Evolutionary conservation across 2,888 invertebrate species (phyloP).

Genomic region (Toxonevra muliebris): DNA sequence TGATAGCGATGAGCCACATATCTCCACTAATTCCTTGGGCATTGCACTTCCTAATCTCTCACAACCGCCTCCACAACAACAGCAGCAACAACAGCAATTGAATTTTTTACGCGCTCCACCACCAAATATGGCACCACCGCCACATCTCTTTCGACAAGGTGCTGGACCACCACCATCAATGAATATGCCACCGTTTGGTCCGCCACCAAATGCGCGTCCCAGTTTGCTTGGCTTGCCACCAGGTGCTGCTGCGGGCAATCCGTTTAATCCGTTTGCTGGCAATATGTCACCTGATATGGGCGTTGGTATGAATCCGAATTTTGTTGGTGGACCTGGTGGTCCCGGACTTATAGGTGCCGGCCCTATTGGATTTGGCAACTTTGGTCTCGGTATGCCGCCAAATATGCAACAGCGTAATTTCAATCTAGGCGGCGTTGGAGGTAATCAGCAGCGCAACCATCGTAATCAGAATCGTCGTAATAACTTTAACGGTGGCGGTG

Average conservation of each 20-base stretch:
- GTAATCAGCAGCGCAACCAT: slow-evolving; percentile 35
- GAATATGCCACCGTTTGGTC: slow-evolving; percentile 49
- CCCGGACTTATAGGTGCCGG: slow-evolving; percentile 32
- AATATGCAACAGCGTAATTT: slow-evolving; percentile 36
- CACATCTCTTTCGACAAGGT: slow-evolving; percentile 50
- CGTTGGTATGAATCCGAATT: slow-evolving; percentile 35
- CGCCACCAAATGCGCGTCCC: slow-evolving; percentile 64
- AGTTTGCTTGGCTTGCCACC: slow-evolving; percentile 71
- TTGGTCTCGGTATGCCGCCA: slow-evolving; percentile 4
- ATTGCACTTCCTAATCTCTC: slow-evolving; percentile 52
- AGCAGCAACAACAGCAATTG: slow-evolving; percentile 35
- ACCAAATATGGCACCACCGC: slow-evolving; percentile 48
- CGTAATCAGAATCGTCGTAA: slow-evolving; percentile 37
- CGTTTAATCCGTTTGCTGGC: slow-evolving; percentile 39
- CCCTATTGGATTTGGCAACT: slow-evolving; percentile 27
- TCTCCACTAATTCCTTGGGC: slow-evolving; percentile 19
- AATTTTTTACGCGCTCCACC: slow-evolving; percentile 57
- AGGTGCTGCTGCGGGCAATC: slow-evolving; percentile 48
- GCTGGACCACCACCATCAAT: slow-evolving; percentile 60
- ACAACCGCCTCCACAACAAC: slow-evolving; percentile 51
- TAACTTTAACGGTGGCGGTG: slow-evolving; percentile 9
- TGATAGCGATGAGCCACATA: slow-evolving; percentile 34
- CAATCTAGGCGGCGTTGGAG: slow-evolving; percentile 33
- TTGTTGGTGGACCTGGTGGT: slow-evolving; percentile 32
- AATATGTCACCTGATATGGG: slow-evolving; percentile 7